Percentiles rank a stretch among this genome's conserved stretches.
Evolutionary conservation across 1,140 invertebrate species (phyloP).

Genomic region (Yoshiicerus persimilis): DNA sequence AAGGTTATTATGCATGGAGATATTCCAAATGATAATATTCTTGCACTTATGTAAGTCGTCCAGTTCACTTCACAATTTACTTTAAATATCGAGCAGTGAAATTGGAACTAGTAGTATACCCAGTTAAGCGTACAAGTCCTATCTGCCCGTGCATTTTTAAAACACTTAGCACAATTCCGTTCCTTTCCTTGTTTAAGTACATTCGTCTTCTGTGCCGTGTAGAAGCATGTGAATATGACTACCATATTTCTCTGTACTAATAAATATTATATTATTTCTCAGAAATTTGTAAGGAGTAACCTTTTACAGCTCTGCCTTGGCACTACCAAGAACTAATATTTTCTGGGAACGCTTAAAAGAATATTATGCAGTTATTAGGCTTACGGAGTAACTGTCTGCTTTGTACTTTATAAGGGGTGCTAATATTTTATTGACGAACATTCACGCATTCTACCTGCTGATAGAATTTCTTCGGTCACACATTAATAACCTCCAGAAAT

Average conservation of each 20-base stretch:
- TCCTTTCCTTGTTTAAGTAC: not conserved
- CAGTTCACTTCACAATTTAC: too few species aligned
- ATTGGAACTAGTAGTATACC: too few species aligned
- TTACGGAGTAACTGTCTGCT: not conserved
- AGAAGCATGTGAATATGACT: not conserved
- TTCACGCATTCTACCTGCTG: not conserved
- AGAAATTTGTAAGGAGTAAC: not conserved
- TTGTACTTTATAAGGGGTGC: not conserved
- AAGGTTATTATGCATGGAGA: too few species aligned
- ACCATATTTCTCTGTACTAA: not conserved
- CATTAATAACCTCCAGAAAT: not conserved
- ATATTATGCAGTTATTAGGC: not conserved
- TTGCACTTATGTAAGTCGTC: too few species aligned
- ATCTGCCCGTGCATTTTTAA: too few species aligned
- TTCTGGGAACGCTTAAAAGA: too few species aligned
- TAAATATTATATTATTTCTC: not conserved
- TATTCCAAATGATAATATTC: too few species aligned
- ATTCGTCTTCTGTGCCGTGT: not conserved
- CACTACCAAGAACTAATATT: too few species aligned
- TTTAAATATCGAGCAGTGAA: too few species aligned
- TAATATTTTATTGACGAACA: not conserved
- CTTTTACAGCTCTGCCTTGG: too few species aligned
- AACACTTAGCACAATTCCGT: not conserved
- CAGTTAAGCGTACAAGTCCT: too few species aligned
- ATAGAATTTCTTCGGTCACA: not conserved